Base-by-base conservation (phyloP, 2,113 vertebrate species). In the Pionites leucogaster region DNA sequence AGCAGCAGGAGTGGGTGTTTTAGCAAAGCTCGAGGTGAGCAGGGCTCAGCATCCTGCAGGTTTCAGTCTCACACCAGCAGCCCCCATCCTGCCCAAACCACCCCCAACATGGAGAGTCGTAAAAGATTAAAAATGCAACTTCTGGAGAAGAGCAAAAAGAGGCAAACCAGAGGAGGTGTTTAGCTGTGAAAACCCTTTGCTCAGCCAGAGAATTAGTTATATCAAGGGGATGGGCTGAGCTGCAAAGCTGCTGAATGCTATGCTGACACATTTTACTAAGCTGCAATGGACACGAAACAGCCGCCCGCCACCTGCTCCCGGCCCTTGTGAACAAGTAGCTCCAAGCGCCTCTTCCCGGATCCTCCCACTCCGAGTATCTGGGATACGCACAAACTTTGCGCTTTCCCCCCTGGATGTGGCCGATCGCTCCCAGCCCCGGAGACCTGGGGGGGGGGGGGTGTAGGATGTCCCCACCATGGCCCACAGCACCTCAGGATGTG, bases 401-500 rank as follows among this genome's bases (percentile, higher is more conserved):
- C 13, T 74, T 47, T 44, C 39, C 47, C 6, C 1, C 17, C 5
- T 75, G 46, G 74, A 80, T 83, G 33, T 2, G 2, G 19, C 41
- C 5, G 1, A 53, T 22, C 0, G 2, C 25, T 64, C 39, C 57
- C 17, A 37, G 49, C 49, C 55, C 1, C 0, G 7, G 33, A 27
- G 16, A 63, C 4, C 18, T 2, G 1, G 22, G 5, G 0, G 33
- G 5, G 0, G 33, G 70, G 47, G 65, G 28, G 33, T 5, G 42
- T 22, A 10, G 47, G 60, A 39, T 37, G 55, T 5, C 37, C 35
- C 52, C 8, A 0, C 23, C 4, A 17, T 0, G 8, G 33, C 28
- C 29, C 1, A 0, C 1, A 0, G 33, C 0, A 0, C 1, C 0
- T 24, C 10, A 2, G 64, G 49, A 57, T 35, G 82, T 3, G 0